Base-by-base conservation (phyloP, 2,797 vertebrate species). In the Syndactyla subalaris region DNA sequence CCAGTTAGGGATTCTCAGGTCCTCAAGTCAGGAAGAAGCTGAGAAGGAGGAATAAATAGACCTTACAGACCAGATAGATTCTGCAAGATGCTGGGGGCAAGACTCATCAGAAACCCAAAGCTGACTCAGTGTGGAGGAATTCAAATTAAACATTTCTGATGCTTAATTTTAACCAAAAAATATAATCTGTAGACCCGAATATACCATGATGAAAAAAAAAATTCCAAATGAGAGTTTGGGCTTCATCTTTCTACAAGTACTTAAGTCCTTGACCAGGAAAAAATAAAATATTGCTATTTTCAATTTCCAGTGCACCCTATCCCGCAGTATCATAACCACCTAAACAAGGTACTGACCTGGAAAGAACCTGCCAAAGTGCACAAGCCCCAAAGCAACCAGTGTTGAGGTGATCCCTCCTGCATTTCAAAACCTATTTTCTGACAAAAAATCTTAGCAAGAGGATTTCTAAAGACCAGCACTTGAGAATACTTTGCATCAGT, bases 281-380 rank as follows among this genome's bases (percentile, higher is more conserved):
- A 46, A 68, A 73, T 26, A 77, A 70, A 45, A 54, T 30, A 10
- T 43, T 66, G 9, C 9, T 52, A 54, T 86, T 75, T 34, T 43
- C 27, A 13, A 43, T 70, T 70, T 46, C 26, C 1, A 0, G 2
- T 29, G 12, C 16, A 43, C 14, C 6, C 14, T 1, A 0, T 39
- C 34, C 84, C 38, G 43, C 8, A 5, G 10, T 34, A 63, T 8
- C 10, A 7, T 22, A 84, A n/a, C 8, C 8, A 43, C 12, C 32
- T 29, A 55, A 72, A 91, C 15, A 71, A 51, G 7, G 7, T 16
- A 10, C 32, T 43, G 49, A 12, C 3, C 18, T 34, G 12, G 12
- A 61, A 66, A 78, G 7, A 70, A 67, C 18, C 45, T 84, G 66
- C 15, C 34, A 72, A 16, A 20, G 7, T 1, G 3, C 7, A 3